Evolutionary conservation across 2,113 vertebrate species (phyloP).

Genomic region (Osmerus mordax): DNA sequence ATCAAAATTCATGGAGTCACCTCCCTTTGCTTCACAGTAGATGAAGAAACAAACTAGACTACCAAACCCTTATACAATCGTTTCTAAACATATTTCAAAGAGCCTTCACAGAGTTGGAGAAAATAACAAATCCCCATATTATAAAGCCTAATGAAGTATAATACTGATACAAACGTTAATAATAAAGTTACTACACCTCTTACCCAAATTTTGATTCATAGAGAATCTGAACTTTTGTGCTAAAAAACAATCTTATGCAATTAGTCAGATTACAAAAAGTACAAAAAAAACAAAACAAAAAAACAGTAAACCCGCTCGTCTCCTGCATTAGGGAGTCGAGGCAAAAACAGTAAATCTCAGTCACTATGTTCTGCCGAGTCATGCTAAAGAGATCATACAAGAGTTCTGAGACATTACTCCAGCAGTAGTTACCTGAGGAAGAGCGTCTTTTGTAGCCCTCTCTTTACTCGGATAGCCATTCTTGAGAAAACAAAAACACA

Average conservation of each 20-base stretch:
- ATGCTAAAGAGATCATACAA: constrained; percentile 16
- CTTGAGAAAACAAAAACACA: constrained; percentile 73
- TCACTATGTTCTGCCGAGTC: not conserved
- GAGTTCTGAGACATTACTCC: constrained; percentile 26
- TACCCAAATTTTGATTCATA: no score
- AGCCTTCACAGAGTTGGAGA: not conserved
- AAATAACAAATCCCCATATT: not conserved
- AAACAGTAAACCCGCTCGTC: constrained; percentile 10
- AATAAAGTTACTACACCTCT: no score
- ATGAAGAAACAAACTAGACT: not conserved
- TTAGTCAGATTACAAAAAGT: not conserved
- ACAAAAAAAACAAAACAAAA: constrained; percentile 6
- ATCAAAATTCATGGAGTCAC: not conserved
- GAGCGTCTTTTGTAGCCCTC: constrained; percentile 73
- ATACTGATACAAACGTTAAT: not conserved
- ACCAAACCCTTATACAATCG: not conserved
- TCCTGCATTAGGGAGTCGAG: not conserved
- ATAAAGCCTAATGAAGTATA: not conserved
- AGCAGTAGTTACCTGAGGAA: constrained; percentile 69
- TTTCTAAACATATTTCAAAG: not conserved
- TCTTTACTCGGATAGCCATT: constrained; percentile 78
- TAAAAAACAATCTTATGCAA: not conserved
- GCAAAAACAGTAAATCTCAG: constrained; percentile 2
- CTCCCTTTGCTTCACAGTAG: not conserved
- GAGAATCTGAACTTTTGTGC: not conserved